Base-by-base conservation (phyloP, 1,140 invertebrate genomes). In the Achatina immaculata region DNA sequence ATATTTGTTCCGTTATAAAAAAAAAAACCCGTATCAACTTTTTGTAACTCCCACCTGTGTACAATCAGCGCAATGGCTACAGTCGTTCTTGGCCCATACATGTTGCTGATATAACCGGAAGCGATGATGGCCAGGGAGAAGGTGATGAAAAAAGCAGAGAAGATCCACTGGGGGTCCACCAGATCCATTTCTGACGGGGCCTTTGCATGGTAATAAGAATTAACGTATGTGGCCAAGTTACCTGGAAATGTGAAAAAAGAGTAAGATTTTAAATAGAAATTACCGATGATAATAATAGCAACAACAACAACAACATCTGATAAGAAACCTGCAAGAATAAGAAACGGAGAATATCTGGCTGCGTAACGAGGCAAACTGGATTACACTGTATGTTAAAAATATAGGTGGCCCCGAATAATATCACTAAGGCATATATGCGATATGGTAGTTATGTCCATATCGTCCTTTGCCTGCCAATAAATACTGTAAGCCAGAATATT, bases 91-190 rank as follows among this genome's bases (percentile, higher is more conserved):
- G 79, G 68, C 4, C 82, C 82, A 42, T 79, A 34, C 66, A 31
- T 34, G 78, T 81, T 81, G 72, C 65, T 73, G 14, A 83, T 68
- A 75, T 81, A 83, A 9, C 82, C 82, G 16, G 82, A 83, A 14
- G 58, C 65, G 19, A 78, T 75, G 68, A 81, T 81, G 48, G 82
- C 82, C 38, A 81, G n/a, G 42, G 82, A 81, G 58, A 83, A 83
- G 51, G 79, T 68, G 48, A 83, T 65, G 75, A 83, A 81, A 69
- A 83, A 83, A 7, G 82, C 82, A 11, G 82, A 81, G 79, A 83
- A 83, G 24, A 83, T 78, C 82, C 82, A 83, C 58, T 83, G 82
- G 0, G 74, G 74, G 66, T 83, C 79, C 75, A 83, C 79, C 28
- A 83, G 40, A 42, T 81, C 82, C 19, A 28, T 34, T 28, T 51